Percentiles rank a stretch among this genome's conserved stretches.
Evolutionary conservation across 2,888 invertebrate species (phyloP).

Genomic region (Parnassius orleans): DNA sequence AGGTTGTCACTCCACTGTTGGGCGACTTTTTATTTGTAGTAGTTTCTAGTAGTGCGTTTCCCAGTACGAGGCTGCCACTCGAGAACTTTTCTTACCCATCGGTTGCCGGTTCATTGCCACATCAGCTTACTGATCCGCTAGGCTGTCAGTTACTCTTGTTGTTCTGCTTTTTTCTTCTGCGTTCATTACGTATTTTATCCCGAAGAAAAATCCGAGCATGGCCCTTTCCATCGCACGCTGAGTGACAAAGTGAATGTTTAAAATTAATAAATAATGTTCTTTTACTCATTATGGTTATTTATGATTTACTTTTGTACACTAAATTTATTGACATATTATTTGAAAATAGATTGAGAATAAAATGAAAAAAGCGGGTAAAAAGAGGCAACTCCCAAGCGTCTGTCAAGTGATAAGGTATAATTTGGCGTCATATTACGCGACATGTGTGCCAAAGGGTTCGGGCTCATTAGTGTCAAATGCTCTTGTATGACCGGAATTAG

Average conservation of each 20-base stretch:
- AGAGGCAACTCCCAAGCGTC: constrained; percentile 25
- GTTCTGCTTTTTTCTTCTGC: too few relatives aligned
- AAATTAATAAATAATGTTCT: background rate
- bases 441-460: constrained; percentile 69
- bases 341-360: constrained; percentile 4
- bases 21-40: too few relatives aligned
- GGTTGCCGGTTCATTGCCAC: too few relatives aligned
- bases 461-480: constrained; percentile 68
- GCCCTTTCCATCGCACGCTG: background rate
- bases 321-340: constrained; percentile 9
- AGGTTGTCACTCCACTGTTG: too few relatives aligned
- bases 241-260: background rate
- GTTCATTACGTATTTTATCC: too few relatives aligned
- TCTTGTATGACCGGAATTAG: constrained; percentile 35
- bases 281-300: too few relatives aligned
- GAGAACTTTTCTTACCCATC: too few relatives aligned
- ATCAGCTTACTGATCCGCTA: too few relatives aligned
- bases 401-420: constrained; percentile 63
- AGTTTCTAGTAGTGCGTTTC: too few relatives aligned
- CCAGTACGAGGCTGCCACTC: too few relatives aligned
- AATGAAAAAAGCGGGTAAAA: constrained; percentile 9
- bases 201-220: background rate
- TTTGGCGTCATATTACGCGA: constrained; percentile 53
- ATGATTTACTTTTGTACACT: background rate
- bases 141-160: too few relatives aligned